These are phyloP conservation scores for Pristionchus exspectatus DNA, from an alignment of 2,888 invertebrate genomes.

Conservation along the genomic window DNA sequence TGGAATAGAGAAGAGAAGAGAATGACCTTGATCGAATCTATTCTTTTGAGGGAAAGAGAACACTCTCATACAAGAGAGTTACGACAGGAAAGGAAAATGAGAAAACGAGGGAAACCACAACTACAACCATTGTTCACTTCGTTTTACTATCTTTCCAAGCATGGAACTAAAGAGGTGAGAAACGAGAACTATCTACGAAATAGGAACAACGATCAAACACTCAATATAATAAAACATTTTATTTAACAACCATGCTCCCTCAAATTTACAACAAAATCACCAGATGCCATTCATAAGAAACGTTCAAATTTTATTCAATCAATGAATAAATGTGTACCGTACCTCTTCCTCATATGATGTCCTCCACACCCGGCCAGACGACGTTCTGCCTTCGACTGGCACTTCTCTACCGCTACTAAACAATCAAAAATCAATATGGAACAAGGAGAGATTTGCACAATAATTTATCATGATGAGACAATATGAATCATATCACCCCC, in stretches of 20 bases:
- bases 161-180: not conserved
- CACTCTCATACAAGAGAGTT: not conserved
- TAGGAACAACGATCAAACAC: not conserved
- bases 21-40: not conserved
- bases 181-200: not conserved
- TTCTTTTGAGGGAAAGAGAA: not conserved
- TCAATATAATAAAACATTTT: too few species aligned
- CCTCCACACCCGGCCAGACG: conserved; percentile 69
- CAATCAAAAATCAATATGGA: too few species aligned
- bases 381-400: conserved; percentile 67
- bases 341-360: conserved; percentile 66
- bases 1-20: not conserved
- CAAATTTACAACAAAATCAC: not conserved
- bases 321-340: not conserved
- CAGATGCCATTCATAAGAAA: not conserved
- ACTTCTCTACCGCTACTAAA: conserved; percentile 66
- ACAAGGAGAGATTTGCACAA: not conserved
- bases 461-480: not conserved
- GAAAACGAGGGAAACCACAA: conserved; percentile 17
- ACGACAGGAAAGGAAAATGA: not conserved
- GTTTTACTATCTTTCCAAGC: not conserved
- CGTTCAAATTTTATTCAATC: not conserved
- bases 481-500: not conserved
- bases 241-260: too few species aligned
- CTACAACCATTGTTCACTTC: not conserved